A percentile compares a stretch with the other conserved stretches of the same genome.
phyloP scores from a whole-genome alignment of 1,140 invertebrate species.

The Paramacrobiotus metropolitanus region DNA sequence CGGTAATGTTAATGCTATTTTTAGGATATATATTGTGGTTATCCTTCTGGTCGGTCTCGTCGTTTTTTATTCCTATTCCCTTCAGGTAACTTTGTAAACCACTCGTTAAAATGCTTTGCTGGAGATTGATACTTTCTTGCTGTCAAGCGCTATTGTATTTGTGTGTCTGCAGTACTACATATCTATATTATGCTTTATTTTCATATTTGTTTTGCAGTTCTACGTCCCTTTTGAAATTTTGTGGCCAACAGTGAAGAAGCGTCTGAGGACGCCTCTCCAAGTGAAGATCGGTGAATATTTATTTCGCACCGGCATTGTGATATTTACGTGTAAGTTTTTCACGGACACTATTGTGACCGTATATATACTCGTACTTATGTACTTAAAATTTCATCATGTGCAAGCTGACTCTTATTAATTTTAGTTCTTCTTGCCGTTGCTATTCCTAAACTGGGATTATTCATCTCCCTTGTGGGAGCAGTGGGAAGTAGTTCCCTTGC shows the following conservation, averaged over 20 bases:
- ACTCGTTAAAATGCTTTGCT: conserved; percentile 18
- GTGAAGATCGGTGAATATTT: conserved; percentile 17
- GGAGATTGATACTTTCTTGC: conserved; percentile 20
- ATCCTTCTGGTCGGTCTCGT: too few relatives aligned
- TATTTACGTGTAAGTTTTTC: conserved; percentile 22
- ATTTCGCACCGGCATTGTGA: conserved; percentile 20
- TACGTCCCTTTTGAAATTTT: conserved; percentile 75
- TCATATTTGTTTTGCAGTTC: conserved; percentile 48
- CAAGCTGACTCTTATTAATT: conserved; percentile 16
- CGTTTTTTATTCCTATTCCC: conserved; percentile 13
- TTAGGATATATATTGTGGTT: too few relatives aligned
- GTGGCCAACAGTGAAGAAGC: conserved; percentile 41
- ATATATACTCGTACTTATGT: too few relatives aligned
- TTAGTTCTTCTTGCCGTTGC: conserved; percentile 51
- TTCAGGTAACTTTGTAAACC: conserved; percentile 18
- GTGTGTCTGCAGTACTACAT: conserved; percentile 8
- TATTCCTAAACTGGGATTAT: conserved; percentile 60
- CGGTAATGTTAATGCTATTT: too few relatives aligned
- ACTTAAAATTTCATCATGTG: too few relatives aligned
- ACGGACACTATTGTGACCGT: conserved; percentile 1
- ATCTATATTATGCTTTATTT: conserved; percentile 19
- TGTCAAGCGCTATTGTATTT: conserved; percentile 13
- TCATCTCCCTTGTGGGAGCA: conserved; percentile 73
- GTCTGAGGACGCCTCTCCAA: conserved; percentile 5
- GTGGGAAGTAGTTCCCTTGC: conserved; percentile 64